Evolutionary conservation across 2,888 invertebrate species (phyloP), one percentile per base, ranked within the genome.

Genomic region (Peribatodes rhomboidaria): DNA sequence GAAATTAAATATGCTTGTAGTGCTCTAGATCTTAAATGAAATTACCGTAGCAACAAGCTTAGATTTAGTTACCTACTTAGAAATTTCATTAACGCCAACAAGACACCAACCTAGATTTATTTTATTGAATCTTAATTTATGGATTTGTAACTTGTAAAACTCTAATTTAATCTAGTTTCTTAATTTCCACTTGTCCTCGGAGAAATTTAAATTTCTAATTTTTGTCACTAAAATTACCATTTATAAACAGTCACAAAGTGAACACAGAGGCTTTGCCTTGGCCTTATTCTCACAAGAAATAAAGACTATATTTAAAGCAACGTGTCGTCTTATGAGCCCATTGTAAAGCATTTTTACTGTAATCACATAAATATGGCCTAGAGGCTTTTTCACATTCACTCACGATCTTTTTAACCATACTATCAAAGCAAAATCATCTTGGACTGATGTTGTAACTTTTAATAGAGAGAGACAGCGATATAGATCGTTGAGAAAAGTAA

Each of bases 211-310:
- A 37, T 37, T 37, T 37, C 37, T 37, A 6, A n/a, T 37, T 13
- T 1, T 37, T n/a, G n/a, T 4, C 27, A 27, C 6, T 27, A 27
- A 27, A 27, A 27, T 27, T 27, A 27, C 6, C 27, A 27, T n/a
- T n/a, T 35, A 10, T n/a, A 13, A 2, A 13, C 4, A 11, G n/a
- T 11, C n/a, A n/a, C 10, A n/a, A 42, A 42, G 35, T 22, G 10
- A 49, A 27, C 0, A 31, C 1, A 14, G 47, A 20, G 6, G 1
- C 14, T 14, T 22, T 33, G 33, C 50, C 65, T 65, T 61, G 65
- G 46, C 39, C 57, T 41, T 13, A 49, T 61, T 65, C 65, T 41
- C 61, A 65, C 47, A 54, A 46, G 57, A 53, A 27, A 31, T 33
- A 49, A 33, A 11, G 33, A 33, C 33, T 33, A 47, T 14, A 56